These are phyloP conservation scores for Xylophagus ater DNA, from an alignment of 2,888 invertebrate genomes.

Conservation along the genomic window DNA sequence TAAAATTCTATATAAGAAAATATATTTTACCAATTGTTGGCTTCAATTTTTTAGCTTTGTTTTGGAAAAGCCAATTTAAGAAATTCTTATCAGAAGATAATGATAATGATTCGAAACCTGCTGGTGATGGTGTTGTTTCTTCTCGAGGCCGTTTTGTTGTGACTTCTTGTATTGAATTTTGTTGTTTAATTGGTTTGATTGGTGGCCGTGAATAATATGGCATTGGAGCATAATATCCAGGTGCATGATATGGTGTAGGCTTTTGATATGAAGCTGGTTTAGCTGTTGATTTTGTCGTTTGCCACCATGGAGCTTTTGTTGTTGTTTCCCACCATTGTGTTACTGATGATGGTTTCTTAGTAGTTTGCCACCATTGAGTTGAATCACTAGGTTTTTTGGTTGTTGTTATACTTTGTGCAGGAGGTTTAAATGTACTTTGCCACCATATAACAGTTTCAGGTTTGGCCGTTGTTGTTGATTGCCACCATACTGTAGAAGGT, in stretches of 20 bases:
- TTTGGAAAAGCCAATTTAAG: conserved; percentile 19
- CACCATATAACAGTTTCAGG: not conserved
- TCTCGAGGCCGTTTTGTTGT: conserved; percentile 1
- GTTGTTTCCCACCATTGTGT: not conserved
- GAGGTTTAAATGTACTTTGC: not conserved
- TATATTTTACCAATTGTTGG: conserved; percentile 12
- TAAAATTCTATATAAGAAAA: not conserved
- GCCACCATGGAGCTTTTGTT: conserved; percentile 9
- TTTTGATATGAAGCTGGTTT: not conserved
- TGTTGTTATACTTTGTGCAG: not conserved
- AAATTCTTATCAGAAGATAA: conserved; percentile 16
- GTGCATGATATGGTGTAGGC: conserved; percentile 4
- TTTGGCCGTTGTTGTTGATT: too few relatives aligned
- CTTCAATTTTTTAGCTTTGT: conserved; percentile 15
- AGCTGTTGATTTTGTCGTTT: not conserved
- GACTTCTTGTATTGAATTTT: too few relatives aligned
- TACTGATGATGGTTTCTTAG: not conserved
- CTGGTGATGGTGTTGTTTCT: conserved; percentile 9
- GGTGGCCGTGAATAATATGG: too few relatives aligned
- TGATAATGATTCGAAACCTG: conserved; percentile 5
- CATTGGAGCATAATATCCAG: conserved; percentile 9
- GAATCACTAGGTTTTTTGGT: not conserved
- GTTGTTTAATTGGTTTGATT: too few relatives aligned
- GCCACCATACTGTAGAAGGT: too few relatives aligned
- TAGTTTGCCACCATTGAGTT: not conserved